Percentiles rank a stretch among this genome's conserved stretches.
These are phyloP conservation scores for Diorhabda carinulata DNA, from an alignment of 1,140 invertebrate genomes.

Conservation along the genomic window DNA sequence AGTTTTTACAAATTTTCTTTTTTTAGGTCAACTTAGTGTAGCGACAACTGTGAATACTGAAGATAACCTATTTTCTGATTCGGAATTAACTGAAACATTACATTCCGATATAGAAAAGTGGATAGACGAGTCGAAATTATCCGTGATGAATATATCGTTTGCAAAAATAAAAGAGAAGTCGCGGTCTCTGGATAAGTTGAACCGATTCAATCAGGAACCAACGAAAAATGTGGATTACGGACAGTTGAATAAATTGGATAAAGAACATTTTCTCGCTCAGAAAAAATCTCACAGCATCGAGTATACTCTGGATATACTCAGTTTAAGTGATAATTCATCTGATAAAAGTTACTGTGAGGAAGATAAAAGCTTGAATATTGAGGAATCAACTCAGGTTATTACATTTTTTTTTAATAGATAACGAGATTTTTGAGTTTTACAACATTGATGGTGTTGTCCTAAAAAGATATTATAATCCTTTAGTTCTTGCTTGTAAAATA, in stretches of 20 bases:
- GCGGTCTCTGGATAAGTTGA: constrained; percentile 17
- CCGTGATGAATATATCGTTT: constrained; percentile 37
- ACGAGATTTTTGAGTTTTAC: too few species aligned
- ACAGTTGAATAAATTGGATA: constrained; percentile 5
- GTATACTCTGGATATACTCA: constrained; percentile 32
- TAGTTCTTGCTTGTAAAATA: too few species aligned
- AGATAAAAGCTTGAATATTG: constrained; percentile 26
- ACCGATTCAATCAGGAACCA: not conserved
- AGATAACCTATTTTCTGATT: constrained; percentile 41
- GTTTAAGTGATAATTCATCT: constrained; percentile 36
- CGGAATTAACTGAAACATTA: constrained; percentile 41
- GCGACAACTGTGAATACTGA: constrained; percentile 43
- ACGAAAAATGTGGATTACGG: constrained; percentile 16
- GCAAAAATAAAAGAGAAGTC: constrained; percentile 31
- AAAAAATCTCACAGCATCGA: constrained; percentile 30
- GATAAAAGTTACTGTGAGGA: constrained; percentile 41
- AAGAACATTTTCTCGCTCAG: constrained; percentile 27
- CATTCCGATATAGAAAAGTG: constrained; percentile 43
- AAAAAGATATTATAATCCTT: too few species aligned
- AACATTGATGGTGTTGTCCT: too few species aligned
- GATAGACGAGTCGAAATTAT: constrained; percentile 44
- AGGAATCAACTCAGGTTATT: constrained; percentile 26
- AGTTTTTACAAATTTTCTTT: constrained; percentile 22
- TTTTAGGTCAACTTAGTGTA: constrained; percentile 45
- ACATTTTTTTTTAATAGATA: too few species aligned